A percentile compares a stretch with the other conserved stretches of the same genome.
Evolutionary conservation across 2,113 vertebrate genomes (phyloP).

Genomic region (Rattus rattus): DNA sequence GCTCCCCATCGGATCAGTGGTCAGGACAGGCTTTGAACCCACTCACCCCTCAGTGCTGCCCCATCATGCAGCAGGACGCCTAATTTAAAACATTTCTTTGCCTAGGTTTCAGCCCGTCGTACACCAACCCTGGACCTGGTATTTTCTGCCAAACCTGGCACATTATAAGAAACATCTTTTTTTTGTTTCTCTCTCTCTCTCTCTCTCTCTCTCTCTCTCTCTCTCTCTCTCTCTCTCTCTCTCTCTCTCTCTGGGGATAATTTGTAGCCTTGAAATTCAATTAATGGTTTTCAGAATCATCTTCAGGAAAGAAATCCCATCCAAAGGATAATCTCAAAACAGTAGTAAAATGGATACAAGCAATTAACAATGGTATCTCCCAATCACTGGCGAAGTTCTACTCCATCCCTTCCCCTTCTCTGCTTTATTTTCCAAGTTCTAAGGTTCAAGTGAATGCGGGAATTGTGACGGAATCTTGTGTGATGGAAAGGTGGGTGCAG

Average conservation of each 20-base stretch:
- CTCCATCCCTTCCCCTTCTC: conserved; percentile 19
- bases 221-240: too few relatives aligned
- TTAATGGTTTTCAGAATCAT: not conserved
- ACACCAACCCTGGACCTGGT: not conserved
- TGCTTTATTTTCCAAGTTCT: conserved; percentile 3
- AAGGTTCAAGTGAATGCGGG: not conserved
- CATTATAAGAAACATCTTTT: conserved; percentile 1
- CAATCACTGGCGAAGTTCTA: conserved; percentile 31
- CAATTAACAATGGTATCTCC: conserved; percentile 47
- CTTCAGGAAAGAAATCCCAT: conserved; percentile 7
- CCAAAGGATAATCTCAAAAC: conserved; percentile 40
- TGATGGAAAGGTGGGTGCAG: not conserved
- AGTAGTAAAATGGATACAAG: conserved; percentile 1
- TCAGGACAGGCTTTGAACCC: not conserved
- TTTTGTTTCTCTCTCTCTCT: too few relatives aligned
- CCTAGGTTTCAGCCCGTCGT: not conserved
- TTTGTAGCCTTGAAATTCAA: not conserved
- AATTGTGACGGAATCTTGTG: not conserved
- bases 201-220: not conserved
- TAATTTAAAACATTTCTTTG: not conserved
- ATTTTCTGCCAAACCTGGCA: conserved; percentile 29
- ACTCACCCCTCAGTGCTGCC: not conserved
- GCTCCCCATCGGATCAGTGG: not conserved
- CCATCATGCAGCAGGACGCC: not conserved
- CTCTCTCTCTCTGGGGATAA: conserved; percentile 5